Base-by-base conservation (phyloP, 2,797 vertebrate species). In the Sebastes cheni region DNA sequence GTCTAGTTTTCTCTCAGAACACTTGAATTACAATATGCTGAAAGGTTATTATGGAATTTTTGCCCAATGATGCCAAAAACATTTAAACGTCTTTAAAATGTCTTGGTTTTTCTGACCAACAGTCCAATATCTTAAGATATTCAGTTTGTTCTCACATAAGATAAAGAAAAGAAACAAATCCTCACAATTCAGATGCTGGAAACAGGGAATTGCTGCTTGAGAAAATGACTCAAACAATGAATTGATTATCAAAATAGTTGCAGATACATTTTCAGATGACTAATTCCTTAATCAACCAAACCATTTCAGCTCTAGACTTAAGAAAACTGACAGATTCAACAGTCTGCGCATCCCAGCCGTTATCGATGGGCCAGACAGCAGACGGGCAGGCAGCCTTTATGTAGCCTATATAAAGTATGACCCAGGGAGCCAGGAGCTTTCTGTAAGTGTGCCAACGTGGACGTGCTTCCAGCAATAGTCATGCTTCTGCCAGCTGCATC, bases 401-500 rank as follows among this genome's bases (percentile, higher is more conserved):
- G 90, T 80, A 84, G 90, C 91, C 93, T 93, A 91, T 90, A 94
- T 93, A 91, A 90, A 92, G 83, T 87, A 87, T 92, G 93, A 95
- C 92, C 94, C 90, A 39, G 65, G 89, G 92, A 95, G 94, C 94
- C 94, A 92, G 84, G 78, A 52, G 92, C 88, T 92, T 92, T 92
- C 91, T 93, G 94, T 91, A 92, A 89, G 90, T 92, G 92, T 94
- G 95, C 95, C 95, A 95, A 87, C 77, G 29, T 86, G 90, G 89
- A 92, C 89, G 58, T 65, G 93, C 94, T 95, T 91, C 93, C 91
- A 95, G 95, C 92, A 72, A 93, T 89, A 93, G 89, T 90, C 93
- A 87, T 92, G 90, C 80, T 87, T 87, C 87, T 93, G 95, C 94
- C 95, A 95, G 93, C 93, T 95, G 95, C 93, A 95, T 93, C 90